Evolutionary conservation across 2,888 invertebrate genomes (phyloP).

Genomic region (Synergus gifuensis): DNA sequence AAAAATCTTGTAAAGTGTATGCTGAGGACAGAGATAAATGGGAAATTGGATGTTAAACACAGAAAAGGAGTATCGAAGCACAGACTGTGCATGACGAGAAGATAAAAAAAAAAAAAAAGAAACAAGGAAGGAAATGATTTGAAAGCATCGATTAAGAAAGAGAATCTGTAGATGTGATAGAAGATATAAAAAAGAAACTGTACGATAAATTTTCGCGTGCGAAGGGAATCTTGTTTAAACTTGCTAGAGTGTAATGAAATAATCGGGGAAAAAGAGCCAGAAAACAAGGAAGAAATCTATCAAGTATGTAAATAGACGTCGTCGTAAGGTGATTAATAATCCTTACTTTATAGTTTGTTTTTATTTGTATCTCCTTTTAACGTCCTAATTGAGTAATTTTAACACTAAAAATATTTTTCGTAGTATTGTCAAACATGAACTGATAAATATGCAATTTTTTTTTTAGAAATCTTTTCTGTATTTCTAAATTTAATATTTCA

Average conservation of each 20-base stretch:
- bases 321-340: not conserved
- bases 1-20: not conserved
- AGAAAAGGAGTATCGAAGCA: not conserved
- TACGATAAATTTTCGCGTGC: not conserved
- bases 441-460: too few relatives aligned
- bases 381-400: not conserved
- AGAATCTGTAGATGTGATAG: not conserved
- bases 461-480: too few relatives aligned
- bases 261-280: not conserved
- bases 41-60: not conserved
- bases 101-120: not conserved
- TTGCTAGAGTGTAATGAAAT: not conserved
- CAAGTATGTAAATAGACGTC: not conserved
- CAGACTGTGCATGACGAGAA: not conserved
- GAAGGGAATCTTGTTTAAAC: not conserved
- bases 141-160: not conserved
- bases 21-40: constrained; percentile 2
- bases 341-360: not conserved
- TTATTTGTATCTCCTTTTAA: not conserved
- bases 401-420: not conserved
- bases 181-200: not conserved
- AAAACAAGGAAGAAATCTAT: not conserved
- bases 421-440: too few relatives aligned
- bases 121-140: not conserved
- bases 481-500: too few relatives aligned